phyloP scores from a whole-genome alignment of 1,140 invertebrate genomes.

The Chrysomallon squamiferum region DNA sequence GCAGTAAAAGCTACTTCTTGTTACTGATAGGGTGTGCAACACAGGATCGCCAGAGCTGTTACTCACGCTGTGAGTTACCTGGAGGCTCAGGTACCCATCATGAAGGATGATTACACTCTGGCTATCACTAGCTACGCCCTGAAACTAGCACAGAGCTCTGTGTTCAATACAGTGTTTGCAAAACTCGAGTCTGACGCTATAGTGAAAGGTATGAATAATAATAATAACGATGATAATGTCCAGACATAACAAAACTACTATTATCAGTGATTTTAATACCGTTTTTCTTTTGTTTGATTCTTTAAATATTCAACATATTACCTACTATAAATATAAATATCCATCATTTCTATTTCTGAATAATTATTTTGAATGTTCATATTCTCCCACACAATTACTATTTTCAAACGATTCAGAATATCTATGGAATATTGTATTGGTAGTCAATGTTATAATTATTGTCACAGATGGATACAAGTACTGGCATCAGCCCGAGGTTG shows the following conservation, averaged over 20 bases:
- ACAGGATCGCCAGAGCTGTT: constrained; percentile 65
- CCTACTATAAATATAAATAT: neutral
- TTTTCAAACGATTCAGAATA: too few relatives aligned
- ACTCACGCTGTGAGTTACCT: constrained; percentile 83
- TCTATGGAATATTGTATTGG: too few relatives aligned
- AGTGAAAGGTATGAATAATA: constrained; percentile 66
- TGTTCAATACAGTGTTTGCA: constrained; percentile 73
- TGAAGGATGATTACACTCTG: constrained; percentile 78
- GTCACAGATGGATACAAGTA: constrained; percentile 73
- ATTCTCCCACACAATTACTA: too few relatives aligned
- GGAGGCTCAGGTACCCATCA: constrained; percentile 70
- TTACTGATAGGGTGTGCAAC: constrained; percentile 4
- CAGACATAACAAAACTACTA: neutral
- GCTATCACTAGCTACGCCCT: constrained; percentile 67
- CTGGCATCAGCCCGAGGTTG: constrained; percentile 68
- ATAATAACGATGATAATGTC: too few relatives aligned
- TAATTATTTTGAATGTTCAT: too few relatives aligned
- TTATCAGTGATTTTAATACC: neutral
- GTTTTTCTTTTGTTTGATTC: neutral
- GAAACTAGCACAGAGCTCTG: constrained; percentile 76
- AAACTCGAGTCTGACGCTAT: constrained; percentile 67
- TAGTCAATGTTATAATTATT: too few relatives aligned
- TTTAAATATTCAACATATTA: neutral
- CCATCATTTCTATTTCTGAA: too few relatives aligned
- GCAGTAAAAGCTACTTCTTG: too few relatives aligned